These are phyloP conservation scores for Timandra comae DNA, from an alignment of 2,888 invertebrate genomes.

Conservation along the genomic window DNA sequence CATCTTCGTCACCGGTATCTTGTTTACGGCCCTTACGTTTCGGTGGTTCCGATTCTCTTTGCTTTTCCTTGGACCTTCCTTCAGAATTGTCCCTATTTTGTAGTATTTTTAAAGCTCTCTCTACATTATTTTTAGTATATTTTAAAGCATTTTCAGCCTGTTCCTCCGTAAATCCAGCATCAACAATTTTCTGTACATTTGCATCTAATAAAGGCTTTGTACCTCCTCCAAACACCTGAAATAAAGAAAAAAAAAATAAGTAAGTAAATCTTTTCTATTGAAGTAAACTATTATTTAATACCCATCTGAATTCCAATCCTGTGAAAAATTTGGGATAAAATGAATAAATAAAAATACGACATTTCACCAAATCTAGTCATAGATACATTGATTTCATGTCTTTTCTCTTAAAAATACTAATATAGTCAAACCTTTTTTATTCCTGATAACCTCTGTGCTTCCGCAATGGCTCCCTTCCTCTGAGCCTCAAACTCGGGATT, in stretches of 20 bases:
- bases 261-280: too few species aligned
- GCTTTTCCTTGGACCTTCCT: conserved; percentile 60
- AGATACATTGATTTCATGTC: neutral
- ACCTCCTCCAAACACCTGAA: conserved; percentile 79
- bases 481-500: conserved; percentile 93
- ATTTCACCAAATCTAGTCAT: neutral
- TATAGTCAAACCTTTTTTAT: conserved; percentile 72
- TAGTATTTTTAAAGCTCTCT: conserved; percentile 81
- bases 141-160: conserved; percentile 85
- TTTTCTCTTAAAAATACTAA: neutral
- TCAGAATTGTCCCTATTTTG: conserved; percentile 76
- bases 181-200: conserved; percentile 86
- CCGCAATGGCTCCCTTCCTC: conserved; percentile 92
- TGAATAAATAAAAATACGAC: neutral
- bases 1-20: conserved; percentile 72
- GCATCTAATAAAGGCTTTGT: conserved; percentile 82
- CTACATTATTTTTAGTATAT: conserved; percentile 83
- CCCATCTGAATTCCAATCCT: too few species aligned
- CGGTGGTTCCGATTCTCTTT: conserved; percentile 57
- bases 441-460: conserved; percentile 82
- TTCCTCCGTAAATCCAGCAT: conserved; percentile 86
- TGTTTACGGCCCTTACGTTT: conserved; percentile 67
- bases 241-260: too few species aligned
- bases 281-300: too few species aligned
- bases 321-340: too few species aligned